Base-by-base conservation (phyloP, 64 coral and sea anemone genomes). In the Catalaphyllia jardinei region DNA sequence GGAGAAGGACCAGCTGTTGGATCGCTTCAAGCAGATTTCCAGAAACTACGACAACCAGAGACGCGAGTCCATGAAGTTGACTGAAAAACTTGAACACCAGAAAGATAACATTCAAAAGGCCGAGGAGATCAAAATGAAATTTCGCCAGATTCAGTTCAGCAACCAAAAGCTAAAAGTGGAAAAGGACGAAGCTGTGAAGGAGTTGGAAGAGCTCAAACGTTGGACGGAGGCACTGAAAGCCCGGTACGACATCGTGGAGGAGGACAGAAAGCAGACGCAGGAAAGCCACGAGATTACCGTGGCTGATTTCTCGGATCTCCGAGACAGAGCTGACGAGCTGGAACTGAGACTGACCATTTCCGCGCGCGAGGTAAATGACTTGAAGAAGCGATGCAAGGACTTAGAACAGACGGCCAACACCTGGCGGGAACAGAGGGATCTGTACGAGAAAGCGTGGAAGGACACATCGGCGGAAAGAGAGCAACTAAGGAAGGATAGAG, bases 1-100 rank as follows among this genome's bases (percentile, higher is more conserved):
- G 13, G 39, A 94, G 72, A 92, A 87, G 42, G 82, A 94, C 16
- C 59, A 78, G 49, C 73, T 94, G 22, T 80, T 91, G 16, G 80
- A 88, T 52, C 87, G 94, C 60, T 87, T 98, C 8, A 72, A 88
- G 39, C 79, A 91, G 29, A 82, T 98, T 55, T 94, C 72, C 30
- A 92, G 52, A 29, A 87, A 94, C 69, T 98, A 98, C 59, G 95
- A 98, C 19, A 85, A 92, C 42, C 89, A 98, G 89, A 98, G 95
- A 80, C 76, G 89, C 18, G 89, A 98, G 42, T 98, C 95, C 14
- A 94, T 98, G 86, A 94, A 94, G 73, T 57, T 98, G 24, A 80
- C 63, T 25, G 95, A 98, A 29, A 82, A 80, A 67, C 74, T 98
- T 27, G 89, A 98, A 67, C 87, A 79, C 15, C 95, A 98, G 87